These are phyloP conservation scores for Chromobotia macracanthus DNA, from an alignment of 2,797 vertebrate species.

Conservation along the genomic window DNA sequence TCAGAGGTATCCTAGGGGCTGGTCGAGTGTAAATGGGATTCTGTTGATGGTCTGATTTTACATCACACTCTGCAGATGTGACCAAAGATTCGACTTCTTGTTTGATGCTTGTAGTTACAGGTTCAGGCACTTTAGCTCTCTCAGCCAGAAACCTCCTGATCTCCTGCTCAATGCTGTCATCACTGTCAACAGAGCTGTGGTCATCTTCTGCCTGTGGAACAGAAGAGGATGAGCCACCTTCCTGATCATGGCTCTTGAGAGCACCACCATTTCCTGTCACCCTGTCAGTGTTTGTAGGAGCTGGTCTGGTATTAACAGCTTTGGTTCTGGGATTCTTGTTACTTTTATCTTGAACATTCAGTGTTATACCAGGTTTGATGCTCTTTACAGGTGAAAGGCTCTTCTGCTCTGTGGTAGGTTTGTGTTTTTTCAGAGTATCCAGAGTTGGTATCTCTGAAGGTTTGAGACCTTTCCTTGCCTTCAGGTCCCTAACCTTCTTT, in stretches of 20 bases:
- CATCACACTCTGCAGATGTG: conserved; percentile 51
- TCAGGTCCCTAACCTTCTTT: conserved; percentile 82
- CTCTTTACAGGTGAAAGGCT: conserved; percentile 51
- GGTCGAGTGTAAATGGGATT: conserved; percentile 21
- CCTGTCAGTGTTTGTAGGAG: background rate
- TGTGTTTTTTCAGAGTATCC: conserved; percentile 68
- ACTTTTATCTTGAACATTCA: background rate
- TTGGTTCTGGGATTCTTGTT: conserved; percentile 55
- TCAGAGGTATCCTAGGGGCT: conserved; percentile 52
- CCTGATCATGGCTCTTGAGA: conserved; percentile 32
- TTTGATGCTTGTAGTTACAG: conserved; percentile 44
- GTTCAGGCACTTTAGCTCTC: conserved; percentile 84
- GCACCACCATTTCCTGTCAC: conserved; percentile 30
- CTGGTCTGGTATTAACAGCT: conserved; percentile 50
- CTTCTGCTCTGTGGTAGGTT: conserved; percentile 64
- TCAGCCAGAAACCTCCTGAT: conserved; percentile 91
- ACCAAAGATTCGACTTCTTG: conserved; percentile 38
- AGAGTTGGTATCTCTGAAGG: conserved; percentile 68
- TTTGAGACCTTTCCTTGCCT: conserved; percentile 76
- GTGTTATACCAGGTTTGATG: conserved; percentile 66
- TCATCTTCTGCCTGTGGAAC: conserved; percentile 71
- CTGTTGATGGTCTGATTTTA: conserved; percentile 71
- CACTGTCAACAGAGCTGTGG: conserved; percentile 90
- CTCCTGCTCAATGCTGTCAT: conserved; percentile 95
- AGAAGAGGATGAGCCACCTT: background rate